A percentile compares a stretch with the other conserved stretches of the same genome.
Evolutionary conservation across 2,888 invertebrate genomes (phyloP).

Genomic region (Drosophila percnosoma): DNA sequence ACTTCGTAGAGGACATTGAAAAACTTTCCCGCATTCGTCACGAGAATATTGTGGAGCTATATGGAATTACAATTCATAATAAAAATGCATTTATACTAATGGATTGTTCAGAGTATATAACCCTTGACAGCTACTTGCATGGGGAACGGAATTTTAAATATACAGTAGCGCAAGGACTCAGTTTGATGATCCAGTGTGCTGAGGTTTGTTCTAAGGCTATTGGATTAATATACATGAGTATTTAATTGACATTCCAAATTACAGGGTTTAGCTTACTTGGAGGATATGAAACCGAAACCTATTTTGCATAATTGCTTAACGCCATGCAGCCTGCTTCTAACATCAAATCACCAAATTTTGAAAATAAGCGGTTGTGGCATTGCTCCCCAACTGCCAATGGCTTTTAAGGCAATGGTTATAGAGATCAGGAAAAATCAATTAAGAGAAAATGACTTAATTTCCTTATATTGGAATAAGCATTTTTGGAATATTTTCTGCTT

Average conservation of each 20-base stretch:
- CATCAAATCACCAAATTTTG: neutral
- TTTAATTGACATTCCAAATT: neutral
- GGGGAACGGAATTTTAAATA: neutral
- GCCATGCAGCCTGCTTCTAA: neutral
- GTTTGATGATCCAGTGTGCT: neutral
- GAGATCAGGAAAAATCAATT: neutral
- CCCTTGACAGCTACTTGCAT: constrained; percentile 18
- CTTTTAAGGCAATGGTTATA: neutral
- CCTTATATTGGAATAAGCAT: neutral
- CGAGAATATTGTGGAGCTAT: constrained; percentile 12
- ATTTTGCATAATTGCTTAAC: neutral
- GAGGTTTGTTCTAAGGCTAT: neutral
- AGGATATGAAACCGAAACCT: neutral
- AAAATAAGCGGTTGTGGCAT: neutral
- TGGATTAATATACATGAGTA: neutral
- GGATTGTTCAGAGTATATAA: neutral
- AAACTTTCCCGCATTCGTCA: neutral
- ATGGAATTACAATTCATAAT: neutral
- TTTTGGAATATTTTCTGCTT: neutral
- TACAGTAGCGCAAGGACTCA: neutral
- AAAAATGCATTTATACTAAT: neutral
- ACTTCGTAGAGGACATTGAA: neutral
- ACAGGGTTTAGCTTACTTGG: neutral
- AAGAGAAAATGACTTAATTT: neutral
- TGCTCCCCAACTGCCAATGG: neutral